phyloP scores from a whole-genome alignment of 2,888 invertebrate species.

The Ophion ventricosus region DNA sequence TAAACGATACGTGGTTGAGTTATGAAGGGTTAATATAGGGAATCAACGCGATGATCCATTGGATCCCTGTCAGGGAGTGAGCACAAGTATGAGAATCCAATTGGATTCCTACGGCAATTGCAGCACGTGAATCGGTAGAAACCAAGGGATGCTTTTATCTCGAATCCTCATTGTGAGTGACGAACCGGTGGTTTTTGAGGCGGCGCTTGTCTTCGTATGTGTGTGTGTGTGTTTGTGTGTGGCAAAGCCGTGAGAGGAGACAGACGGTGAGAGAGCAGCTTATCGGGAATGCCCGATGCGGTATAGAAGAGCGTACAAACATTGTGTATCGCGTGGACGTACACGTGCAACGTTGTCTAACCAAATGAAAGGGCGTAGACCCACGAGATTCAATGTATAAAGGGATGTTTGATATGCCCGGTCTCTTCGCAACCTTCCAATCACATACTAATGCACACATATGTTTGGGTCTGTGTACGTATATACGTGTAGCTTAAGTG shows the following conservation, averaged over 20 bases:
- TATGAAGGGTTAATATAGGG: too few species aligned
- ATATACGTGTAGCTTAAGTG: constrained; percentile 8
- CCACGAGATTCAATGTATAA: constrained; percentile 5
- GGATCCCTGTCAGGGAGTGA: too few species aligned
- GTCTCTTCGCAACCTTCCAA: background rate
- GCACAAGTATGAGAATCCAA: too few species aligned
- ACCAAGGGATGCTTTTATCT: constrained; percentile 39
- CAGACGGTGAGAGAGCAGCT: constrained; percentile 56
- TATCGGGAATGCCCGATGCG: constrained; percentile 59
- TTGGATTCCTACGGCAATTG: too few species aligned
- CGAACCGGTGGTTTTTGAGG: constrained; percentile 56
- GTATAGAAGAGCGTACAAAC: constrained; percentile 44
- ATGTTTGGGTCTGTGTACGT: background rate
- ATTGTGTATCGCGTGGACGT: constrained; percentile 24
- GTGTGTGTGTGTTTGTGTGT: constrained; percentile 1
- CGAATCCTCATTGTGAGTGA: constrained; percentile 54
- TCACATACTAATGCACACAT: background rate
- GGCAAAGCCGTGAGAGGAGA: constrained; percentile 37
- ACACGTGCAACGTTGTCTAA: background rate
- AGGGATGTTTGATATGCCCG: background rate
- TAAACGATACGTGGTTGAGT: too few species aligned
- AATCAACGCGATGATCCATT: too few species aligned
- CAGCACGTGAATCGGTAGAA: constrained; percentile 52
- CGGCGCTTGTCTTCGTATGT: background rate
- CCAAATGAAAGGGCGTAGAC: constrained; percentile 5